Conservation (phyloP, 2,797 vertebrate genomes). For the Phalloptychus januarius region DNA sequence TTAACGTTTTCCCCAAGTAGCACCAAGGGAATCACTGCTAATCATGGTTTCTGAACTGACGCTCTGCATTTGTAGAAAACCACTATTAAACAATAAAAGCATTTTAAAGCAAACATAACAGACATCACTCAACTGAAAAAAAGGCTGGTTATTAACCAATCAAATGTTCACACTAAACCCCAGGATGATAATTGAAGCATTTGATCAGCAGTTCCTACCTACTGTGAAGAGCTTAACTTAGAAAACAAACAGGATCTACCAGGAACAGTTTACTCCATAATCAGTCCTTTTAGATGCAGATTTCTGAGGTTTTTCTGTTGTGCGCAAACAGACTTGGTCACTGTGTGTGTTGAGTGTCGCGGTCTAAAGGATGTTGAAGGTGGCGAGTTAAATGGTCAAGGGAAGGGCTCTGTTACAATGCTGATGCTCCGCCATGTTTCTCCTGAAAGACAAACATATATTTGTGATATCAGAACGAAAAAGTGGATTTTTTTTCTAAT, state of each 20-base stretch:
- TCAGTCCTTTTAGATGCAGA: constrained; percentile 38
- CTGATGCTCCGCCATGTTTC: constrained; percentile 67
- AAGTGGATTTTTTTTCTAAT: not conserved
- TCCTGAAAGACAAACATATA: constrained; percentile 62
- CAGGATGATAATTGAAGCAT: constrained; percentile 29
- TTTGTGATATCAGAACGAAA: not conserved
- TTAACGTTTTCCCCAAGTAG: constrained; percentile 62
- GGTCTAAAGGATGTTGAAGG: constrained; percentile 19
- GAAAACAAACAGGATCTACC: constrained; percentile 32
- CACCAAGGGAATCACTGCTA: constrained; percentile 63
- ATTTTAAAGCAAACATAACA: constrained; percentile 61
- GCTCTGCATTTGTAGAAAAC: constrained; percentile 60
- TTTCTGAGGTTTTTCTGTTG: constrained; percentile 30
- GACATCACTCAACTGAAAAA: constrained; percentile 47
- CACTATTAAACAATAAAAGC: constrained; percentile 61
- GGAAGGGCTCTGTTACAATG: constrained; percentile 66
- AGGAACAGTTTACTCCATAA: constrained; percentile 39
- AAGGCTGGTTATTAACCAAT: constrained; percentile 38
- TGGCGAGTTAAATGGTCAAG: constrained; percentile 31
- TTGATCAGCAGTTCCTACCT: constrained; percentile 30
- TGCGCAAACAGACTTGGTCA: constrained; percentile 48
- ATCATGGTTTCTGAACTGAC: constrained; percentile 52
- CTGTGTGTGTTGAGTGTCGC: constrained; percentile 38
- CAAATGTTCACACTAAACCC: constrained; percentile 31
- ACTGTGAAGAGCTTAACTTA: constrained; percentile 36